Evolutionary conservation across 1,140 invertebrate genomes (phyloP).

Genomic region (Zaprionus nigranus): DNA sequence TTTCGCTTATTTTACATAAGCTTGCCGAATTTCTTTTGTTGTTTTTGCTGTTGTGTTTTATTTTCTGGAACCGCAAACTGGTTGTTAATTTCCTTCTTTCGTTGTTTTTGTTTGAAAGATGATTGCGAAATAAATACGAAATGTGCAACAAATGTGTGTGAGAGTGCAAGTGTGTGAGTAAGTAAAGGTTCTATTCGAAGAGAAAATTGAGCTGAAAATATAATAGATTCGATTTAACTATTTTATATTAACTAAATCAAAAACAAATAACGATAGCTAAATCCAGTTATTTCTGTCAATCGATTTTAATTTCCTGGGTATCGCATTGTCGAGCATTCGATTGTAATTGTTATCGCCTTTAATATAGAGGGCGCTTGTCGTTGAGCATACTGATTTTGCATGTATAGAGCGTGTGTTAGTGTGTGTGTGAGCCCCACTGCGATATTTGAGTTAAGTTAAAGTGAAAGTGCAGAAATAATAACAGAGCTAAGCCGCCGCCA

Average conservation of each 20-base stretch:
- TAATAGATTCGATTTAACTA: background rate
- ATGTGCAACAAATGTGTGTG: conserved; percentile 18
- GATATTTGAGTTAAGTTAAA: conserved; percentile 63
- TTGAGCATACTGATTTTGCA: conserved; percentile 27
- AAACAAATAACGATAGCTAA: too few relatives aligned
- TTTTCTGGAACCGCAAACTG: conserved; percentile 9
- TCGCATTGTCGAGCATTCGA: background rate
- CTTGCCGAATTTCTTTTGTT: conserved; percentile 17
- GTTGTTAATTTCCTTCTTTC: conserved; percentile 14
- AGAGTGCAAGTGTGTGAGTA: background rate
- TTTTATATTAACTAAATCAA: too few relatives aligned
- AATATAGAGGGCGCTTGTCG: background rate
- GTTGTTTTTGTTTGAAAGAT: conserved; percentile 16
- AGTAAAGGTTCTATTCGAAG: background rate
- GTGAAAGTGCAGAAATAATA: conserved; percentile 71
- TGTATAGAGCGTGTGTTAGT: background rate
- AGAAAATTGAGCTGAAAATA: background rate
- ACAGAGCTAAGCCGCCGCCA: background rate
- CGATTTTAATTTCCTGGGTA: background rate
- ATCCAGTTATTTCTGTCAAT: background rate
- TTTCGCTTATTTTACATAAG: conserved; percentile 6
- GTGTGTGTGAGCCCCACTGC: background rate
- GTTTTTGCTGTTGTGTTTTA: background rate
- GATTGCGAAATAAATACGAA: conserved; percentile 32
- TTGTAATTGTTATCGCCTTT: background rate